Evolutionary conservation across 2,797 vertebrate genomes (phyloP).

Genomic region (Kryptolebias ocellatus): DNA sequence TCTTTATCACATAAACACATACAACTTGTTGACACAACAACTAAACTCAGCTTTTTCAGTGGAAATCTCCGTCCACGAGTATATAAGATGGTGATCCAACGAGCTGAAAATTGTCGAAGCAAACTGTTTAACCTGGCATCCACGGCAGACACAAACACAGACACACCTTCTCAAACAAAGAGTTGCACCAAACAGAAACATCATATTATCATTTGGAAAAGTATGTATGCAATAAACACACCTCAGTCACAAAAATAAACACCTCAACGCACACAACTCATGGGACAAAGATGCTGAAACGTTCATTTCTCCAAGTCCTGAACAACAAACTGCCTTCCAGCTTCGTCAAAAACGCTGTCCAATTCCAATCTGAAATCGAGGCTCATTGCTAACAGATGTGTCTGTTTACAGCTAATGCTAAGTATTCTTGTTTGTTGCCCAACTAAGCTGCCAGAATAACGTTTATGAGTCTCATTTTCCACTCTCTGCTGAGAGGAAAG

Average conservation of each 20-base stretch:
- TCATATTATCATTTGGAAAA: conserved; percentile 6
- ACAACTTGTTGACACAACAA: conserved; percentile 28
- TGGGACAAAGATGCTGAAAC: conserved; percentile 9
- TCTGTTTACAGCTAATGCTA: conserved; percentile 60
- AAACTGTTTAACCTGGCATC: conserved; percentile 12
- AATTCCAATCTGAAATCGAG: conserved; percentile 35
- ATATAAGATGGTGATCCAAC: background rate
- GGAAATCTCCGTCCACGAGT: background rate
- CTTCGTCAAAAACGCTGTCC: conserved; percentile 22
- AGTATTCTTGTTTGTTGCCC: conserved; percentile 72
- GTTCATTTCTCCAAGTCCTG: conserved; percentile 4
- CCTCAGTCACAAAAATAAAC: conserved; percentile 18
- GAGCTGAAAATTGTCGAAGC: background rate
- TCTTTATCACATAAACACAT: conserved; percentile 4
- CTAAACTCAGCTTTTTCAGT: conserved; percentile 31
- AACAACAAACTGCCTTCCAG: conserved; percentile 26
- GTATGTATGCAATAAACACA: conserved; percentile 15
- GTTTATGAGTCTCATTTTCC: conserved; percentile 75
- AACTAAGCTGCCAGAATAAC: conserved; percentile 59
- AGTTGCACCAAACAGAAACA: background rate
- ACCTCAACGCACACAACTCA: conserved; percentile 29
- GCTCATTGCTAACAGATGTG: conserved; percentile 75
- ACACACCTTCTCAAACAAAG: conserved; percentile 18
- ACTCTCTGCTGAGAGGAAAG: conserved; percentile 43
- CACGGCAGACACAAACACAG: conserved; percentile 23